Conservation (phyloP, 2,113 vertebrate species). For the Antennarius striatus region DNA sequence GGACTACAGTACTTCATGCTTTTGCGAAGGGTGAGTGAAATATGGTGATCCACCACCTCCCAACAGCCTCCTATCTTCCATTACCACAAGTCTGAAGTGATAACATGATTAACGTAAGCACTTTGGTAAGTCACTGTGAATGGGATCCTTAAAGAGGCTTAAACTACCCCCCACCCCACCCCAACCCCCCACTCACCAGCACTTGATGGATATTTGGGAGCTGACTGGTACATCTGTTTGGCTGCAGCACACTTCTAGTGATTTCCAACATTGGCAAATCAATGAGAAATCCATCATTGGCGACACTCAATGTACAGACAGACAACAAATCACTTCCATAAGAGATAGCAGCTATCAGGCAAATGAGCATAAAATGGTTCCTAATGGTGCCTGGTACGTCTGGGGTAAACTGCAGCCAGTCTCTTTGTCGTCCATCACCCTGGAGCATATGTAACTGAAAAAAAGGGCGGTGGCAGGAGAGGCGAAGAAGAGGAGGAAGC, state of each 20-base stretch:
- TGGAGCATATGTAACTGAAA: conserved; percentile 51
- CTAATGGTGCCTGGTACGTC: conserved; percentile 68
- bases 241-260: conserved; percentile 27
- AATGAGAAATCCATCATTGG: conserved; percentile 66
- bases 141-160: conserved; percentile 69
- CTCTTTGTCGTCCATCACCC: conserved; percentile 62
- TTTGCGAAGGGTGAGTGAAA: conserved; percentile 24
- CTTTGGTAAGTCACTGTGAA: conserved; percentile 68
- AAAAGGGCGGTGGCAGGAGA: conserved; percentile 16
- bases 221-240: conserved; percentile 51
- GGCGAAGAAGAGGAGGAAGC: conserved; percentile 38
- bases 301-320: conserved; percentile 33
- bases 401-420: conserved; percentile 61
- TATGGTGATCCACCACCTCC: conserved; percentile 42
- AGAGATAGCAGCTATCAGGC: conserved; percentile 71
- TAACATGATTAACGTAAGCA: conserved; percentile 75
- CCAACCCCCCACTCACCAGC: conserved; percentile 23
- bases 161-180: conserved; percentile 40
- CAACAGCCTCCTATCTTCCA: conserved; percentile 37
- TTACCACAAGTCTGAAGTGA: conserved; percentile 59
- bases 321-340: conserved; percentile 64
- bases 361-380: conserved; percentile 72
- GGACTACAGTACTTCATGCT: conserved; percentile 11
- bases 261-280: conserved; percentile 50
- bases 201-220: conserved; percentile 53